Evolutionary conservation across 64 coral and sea anemone species (phyloP), one percentile per base, ranked within the genome.

Genomic region (Astreopora myriophthalma): DNA sequence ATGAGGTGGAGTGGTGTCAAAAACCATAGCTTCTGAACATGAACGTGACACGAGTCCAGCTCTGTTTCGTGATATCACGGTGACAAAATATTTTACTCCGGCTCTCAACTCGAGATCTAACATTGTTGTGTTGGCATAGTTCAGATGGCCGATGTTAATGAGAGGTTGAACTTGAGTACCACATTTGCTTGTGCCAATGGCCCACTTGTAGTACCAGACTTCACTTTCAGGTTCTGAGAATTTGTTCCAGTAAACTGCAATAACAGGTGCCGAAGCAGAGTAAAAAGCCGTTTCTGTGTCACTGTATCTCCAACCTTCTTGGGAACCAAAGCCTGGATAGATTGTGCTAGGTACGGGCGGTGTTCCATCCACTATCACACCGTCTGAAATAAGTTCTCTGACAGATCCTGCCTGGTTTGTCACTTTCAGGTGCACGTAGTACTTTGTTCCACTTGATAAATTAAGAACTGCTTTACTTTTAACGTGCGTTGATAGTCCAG

Each of bases 181-280:
- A 70, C 96, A 98, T 31, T 74, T 88, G 11, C 66, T 88, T 20
- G 93, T 98, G 7, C 96, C 96, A 46, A 98, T 91, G 8, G 90
- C 86, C 96, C 93, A 95, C 73, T 98, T 98, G 80, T 98, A 98
- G 63, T 98, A 98, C 96, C 96, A 98, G 6, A 98, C n/a, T 60
- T 98, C 90, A 49, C 96, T 98, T 63, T 98, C 96, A 22, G 44
- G 85, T 70, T 98, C 96, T 14, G 74, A n/a, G 66, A 98, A 98
- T 24, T 71, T 55, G n/a, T 87, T 38, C 96, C 93, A 98, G 31
- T 95, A 67, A 35, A 73, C 93, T 14, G 75, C 68, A 19, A 79
- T 55, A 17, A 7, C 29, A 7, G 51, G 60, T 3, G 28, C 76
- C 17, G 76, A 55, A 58, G 76, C 76, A 19, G 76, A 60, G 76